phyloP scores from a whole-genome alignment of 2,797 vertebrate genomes.

The Silurus lanzhouensis region DNA sequence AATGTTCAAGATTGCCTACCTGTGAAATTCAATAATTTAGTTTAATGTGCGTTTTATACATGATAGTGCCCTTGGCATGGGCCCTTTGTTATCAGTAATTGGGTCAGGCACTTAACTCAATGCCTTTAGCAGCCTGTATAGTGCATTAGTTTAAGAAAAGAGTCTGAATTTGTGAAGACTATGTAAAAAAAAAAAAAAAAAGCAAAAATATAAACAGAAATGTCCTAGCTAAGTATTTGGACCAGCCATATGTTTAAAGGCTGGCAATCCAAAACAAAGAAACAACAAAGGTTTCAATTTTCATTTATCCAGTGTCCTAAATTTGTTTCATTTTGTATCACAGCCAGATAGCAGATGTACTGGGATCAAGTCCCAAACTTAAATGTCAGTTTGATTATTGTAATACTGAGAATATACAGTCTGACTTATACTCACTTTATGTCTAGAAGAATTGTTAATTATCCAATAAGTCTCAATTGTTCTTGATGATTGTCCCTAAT shows the following conservation, averaged over 20 bases:
- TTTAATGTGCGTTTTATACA: conserved; percentile 38
- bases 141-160: conserved; percentile 67
- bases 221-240: not conserved
- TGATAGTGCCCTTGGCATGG: conserved; percentile 47
- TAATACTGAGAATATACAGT: not conserved
- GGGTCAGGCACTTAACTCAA: conserved; percentile 61
- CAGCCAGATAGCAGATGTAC: not conserved
- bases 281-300: not conserved
- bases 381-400: conserved; percentile 12
- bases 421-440: not conserved
- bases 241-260: conserved; percentile 5
- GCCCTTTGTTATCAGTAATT: conserved; percentile 59
- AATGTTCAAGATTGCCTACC: conserved; percentile 42
- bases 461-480: not conserved
- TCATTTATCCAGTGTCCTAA: conserved; percentile 24
- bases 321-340: conserved; percentile 11
- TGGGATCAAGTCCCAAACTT: not conserved
- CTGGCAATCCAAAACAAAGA: conserved; percentile 2
- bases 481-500: not conserved
- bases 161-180: conserved; percentile 36
- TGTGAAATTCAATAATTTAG: conserved; percentile 47
- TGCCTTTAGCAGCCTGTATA: conserved; percentile 46
- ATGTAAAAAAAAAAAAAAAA: conserved; percentile 16
- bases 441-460: not conserved
- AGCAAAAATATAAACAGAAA: conserved; percentile 23